Base-by-base conservation (phyloP, 1,140 invertebrate species). In the Ganaspis sp. region DNA sequence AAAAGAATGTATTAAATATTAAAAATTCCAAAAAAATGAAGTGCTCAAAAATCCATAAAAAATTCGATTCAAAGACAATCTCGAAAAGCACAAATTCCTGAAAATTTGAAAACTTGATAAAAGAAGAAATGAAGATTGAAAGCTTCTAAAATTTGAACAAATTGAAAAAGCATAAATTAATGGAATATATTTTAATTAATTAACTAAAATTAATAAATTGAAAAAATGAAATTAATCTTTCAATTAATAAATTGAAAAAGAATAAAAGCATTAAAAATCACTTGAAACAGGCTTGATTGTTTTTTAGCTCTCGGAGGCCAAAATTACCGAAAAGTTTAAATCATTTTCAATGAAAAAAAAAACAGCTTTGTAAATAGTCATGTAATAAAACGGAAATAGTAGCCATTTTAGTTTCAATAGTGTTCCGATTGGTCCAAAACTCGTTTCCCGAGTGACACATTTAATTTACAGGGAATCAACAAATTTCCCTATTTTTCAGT, bases 351-450 rank as follows among this genome's bases (percentile, higher is more conserved):
- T n/a, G n/a, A 64, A 64, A 64, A 1, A 64, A 11, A 29, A 29
- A 34, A n/a, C n/a, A n/a, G 58, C 26, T 64, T 29, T 64, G 58
- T 64, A 64, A 64, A 64, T 64, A 64, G 58, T 64, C 58, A 29
- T 64, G 54, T 64, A 64, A 64, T 64, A 12, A 64, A 64, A 64
- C 21, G 2, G 26, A 64, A 64, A 64, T n/a, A 64, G 11, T 49
- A 49, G 45, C 3, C 42, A 29, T 15, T 64, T 64, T 64, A n/a
- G 58, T 64, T 64, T 64, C 23, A 64, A 64, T 29, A 64, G 23
- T 64, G 26, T 34, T 64, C 17, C 45, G 45, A 17, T 49, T 49
- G 21, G 54, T 64, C 54, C 54, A 64, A 64, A 64, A 11, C 23
- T 64, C 23, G 54, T 29, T 34, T 34, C 2, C 6, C 29, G 29